Conservation (phyloP, 2,888 invertebrate species). For the Mimumesa dahlbomi region DNA sequence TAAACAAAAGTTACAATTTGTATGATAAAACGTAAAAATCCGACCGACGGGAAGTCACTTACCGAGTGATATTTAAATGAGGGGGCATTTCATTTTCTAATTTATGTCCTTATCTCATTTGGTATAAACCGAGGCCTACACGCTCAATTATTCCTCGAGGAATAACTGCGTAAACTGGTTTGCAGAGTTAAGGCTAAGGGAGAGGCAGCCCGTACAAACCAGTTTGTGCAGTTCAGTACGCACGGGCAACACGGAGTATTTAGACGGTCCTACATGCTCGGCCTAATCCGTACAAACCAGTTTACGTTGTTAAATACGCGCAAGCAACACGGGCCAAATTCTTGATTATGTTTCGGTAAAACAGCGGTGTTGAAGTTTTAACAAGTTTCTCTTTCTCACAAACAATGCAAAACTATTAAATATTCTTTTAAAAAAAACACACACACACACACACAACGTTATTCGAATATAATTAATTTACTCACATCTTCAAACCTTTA, state of each 20-base stretch:
- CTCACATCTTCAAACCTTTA: too few relatives aligned
- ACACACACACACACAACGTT: too few relatives aligned
- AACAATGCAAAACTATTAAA: too few relatives aligned
- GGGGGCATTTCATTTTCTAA: slow-evolving; percentile 33
- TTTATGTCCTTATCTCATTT: slow-evolving; percentile 47
- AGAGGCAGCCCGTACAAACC: slow-evolving; percentile 52
- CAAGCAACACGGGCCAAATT: slow-evolving; percentile 34
- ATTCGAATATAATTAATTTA: too few relatives aligned
- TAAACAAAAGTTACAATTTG: neutral
- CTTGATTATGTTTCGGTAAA: slow-evolving; percentile 39
- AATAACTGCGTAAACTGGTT: slow-evolving; percentile 59
- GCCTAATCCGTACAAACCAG: slow-evolving; percentile 56
- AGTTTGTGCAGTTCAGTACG: slow-evolving; percentile 57
- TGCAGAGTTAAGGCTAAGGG: slow-evolving; percentile 46
- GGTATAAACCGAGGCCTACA: slow-evolving; percentile 48
- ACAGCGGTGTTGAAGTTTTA: neutral
- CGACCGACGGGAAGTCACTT: neutral
- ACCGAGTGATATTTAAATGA: slow-evolving; percentile 25
- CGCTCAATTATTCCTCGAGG: slow-evolving; percentile 55
- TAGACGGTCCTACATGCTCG: slow-evolving; percentile 55
- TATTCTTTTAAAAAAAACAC: too few relatives aligned
- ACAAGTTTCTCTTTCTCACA: neutral
- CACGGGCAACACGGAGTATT: slow-evolving; percentile 50
- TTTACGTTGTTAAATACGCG: slow-evolving; percentile 51
- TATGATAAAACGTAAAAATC: neutral